Evolutionary conservation across 1,140 invertebrate genomes (phyloP).

Genomic region (Cyphomyrmex costatus): DNA sequence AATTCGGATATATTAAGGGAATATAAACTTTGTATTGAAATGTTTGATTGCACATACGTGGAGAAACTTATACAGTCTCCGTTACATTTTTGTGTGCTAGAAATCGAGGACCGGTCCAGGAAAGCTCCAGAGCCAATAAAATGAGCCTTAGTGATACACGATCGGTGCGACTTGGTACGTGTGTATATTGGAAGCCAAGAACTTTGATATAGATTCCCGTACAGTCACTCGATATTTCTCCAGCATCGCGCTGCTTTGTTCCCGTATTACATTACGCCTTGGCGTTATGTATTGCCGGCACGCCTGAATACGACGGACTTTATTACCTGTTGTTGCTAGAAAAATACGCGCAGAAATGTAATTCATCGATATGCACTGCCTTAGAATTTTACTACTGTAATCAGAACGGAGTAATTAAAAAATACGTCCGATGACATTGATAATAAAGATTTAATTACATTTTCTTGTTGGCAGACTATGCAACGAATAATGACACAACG

Average conservation of each 20-base stretch:
- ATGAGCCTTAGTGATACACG: conserved; percentile 43
- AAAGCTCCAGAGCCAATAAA: conserved; percentile 26
- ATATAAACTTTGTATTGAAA: background rate
- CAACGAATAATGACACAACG: background rate
- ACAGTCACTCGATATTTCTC: conserved; percentile 75
- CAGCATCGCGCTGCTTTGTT: conserved; percentile 68
- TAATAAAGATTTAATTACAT: background rate
- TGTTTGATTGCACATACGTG: background rate
- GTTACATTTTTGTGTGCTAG: conserved; percentile 30
- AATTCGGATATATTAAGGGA: background rate
- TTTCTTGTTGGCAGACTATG: background rate
- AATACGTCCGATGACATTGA: background rate
- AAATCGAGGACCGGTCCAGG: conserved; percentile 11
- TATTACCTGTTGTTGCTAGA: conserved; percentile 67
- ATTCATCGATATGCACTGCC: background rate
- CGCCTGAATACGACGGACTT: conserved; percentile 62
- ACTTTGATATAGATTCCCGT: conserved; percentile 72
- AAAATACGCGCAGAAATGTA: conserved; percentile 58
- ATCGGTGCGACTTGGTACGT: conserved; percentile 23
- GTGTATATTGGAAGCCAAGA: conserved; percentile 65
- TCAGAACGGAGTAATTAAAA: conserved; percentile 8
- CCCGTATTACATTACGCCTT: conserved; percentile 72
- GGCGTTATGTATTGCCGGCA: conserved; percentile 67
- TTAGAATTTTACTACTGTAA: conserved; percentile 23
- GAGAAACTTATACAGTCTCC: background rate